Evolutionary conservation across 1,140 invertebrate species (phyloP).

Genomic region (Triops cancriformis): DNA sequence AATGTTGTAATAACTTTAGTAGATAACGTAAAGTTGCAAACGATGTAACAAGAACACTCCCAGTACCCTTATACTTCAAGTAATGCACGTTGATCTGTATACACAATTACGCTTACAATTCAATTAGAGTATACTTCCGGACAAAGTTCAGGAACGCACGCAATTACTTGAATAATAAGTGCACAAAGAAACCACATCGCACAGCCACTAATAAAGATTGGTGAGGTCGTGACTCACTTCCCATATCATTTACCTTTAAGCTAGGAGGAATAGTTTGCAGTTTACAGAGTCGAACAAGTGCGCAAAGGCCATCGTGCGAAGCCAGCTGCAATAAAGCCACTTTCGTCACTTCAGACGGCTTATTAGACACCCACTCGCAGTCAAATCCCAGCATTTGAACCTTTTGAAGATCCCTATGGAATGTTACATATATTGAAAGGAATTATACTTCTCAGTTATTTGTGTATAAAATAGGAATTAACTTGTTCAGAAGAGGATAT

Average conservation of each 20-base stretch:
- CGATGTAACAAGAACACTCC: no score
- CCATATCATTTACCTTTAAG: slow-evolving; percentile 45
- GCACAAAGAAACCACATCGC: no score
- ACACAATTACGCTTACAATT: no score
- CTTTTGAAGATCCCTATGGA: slow-evolving; percentile 29
- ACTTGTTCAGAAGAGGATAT: neutral
- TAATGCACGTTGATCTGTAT: no score
- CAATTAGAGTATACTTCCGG: no score
- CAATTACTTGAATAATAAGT: no score
- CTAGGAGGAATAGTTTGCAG: slow-evolving; percentile 48
- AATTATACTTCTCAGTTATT: neutral
- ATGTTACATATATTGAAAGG: neutral
- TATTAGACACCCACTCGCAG: slow-evolving; percentile 58
- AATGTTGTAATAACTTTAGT: no score
- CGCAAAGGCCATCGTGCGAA: slow-evolving; percentile 51
- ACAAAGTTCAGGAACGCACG: no score
- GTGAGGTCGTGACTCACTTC: no score
- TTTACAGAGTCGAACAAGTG: slow-evolving; percentile 50
- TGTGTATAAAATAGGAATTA: neutral
- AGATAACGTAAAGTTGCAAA: no score
- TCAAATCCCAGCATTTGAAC: slow-evolving; percentile 52
- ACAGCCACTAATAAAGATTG: no score
- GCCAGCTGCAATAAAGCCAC: slow-evolving; percentile 56
- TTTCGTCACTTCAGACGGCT: slow-evolving; percentile 39
- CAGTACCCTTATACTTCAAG: no score